Base-by-base conservation (phyloP, 1,140 invertebrate genomes). In the Zaprionus lachaisei region DNA sequence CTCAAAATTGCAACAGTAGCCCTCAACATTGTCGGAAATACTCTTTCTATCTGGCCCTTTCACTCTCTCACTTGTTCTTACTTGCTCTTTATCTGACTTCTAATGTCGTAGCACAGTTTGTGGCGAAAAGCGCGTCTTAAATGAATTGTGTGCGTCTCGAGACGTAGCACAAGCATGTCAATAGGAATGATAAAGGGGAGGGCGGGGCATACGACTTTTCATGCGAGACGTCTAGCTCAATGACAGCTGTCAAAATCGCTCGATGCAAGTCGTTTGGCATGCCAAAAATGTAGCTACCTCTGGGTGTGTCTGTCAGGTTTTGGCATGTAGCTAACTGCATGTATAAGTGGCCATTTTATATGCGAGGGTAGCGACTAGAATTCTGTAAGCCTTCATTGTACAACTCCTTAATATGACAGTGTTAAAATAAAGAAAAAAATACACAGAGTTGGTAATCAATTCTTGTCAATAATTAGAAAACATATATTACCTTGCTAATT, bases 171-270 rank as follows among this genome's bases (percentile, higher is more conserved):
- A 73, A 68, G 55, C 64, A 65, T 76, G 49, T 69, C 6, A 55
- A 20, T 28, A 28, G 54, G 37, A 44, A 15, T 24, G 54, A 26
- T 41, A 41, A 7, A 51, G 4, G 4, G 5, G 34, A 4, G 38
- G 37, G 28, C 2, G 37, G 26, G 64, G 24, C 68, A 51, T 51
- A 55, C 49, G 56, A 79, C 51, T 72, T 61, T 69, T 56, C 62
- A 81, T 55, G 56, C 81, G 6, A 76, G 75, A 77, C 75, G 51
- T 81, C 84, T 81, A 54, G 57, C 47, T 37, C 79, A 87, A 81
- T 90, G 84, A 89, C 84, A 89, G 85, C 84, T 89, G 84, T 90
- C 84, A 89, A 84, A 90, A 90, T 81, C 83, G 74, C 71, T 81
- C 64, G 79, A 79, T 79, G 86, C 76, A 89, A 83, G 78, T 83